These are phyloP conservation scores for Tylochromis polylepis DNA, from an alignment of 2,113 vertebrate genomes.

Conservation along the genomic window DNA sequence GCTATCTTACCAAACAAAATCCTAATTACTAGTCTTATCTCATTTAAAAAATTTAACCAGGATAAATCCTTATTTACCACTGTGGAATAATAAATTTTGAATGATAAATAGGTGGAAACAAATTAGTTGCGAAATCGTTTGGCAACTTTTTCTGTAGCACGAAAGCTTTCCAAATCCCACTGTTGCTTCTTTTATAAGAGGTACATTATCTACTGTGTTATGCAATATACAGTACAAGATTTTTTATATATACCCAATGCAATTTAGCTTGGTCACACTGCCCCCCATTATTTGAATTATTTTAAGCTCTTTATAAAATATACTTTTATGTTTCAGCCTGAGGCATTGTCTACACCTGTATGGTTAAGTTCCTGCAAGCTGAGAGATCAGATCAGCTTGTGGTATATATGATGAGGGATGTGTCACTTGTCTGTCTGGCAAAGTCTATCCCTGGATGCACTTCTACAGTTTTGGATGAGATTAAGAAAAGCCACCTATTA, in stretches of 20 bases:
- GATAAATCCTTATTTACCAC: slow-evolving; percentile 10
- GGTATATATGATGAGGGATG: neutral
- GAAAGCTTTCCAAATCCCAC: neutral
- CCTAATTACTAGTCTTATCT: slow-evolving; percentile 38
- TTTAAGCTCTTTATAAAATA: neutral
- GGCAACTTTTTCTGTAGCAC: neutral
- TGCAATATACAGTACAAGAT: neutral
- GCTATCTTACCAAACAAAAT: slow-evolving; percentile 20
- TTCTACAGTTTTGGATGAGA: neutral
- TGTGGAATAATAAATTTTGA: neutral
- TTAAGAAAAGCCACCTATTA: neutral
- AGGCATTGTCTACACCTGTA: neutral
- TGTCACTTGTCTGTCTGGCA: neutral
- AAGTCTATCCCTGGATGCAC: neutral
- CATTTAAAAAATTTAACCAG: slow-evolving; percentile 22
- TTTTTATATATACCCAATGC: neutral
- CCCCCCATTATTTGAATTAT: neutral
- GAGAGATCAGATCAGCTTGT: neutral
- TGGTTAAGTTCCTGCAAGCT: neutral
- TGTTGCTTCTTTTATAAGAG: neutral
- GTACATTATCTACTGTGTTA: neutral
- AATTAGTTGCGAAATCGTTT: neutral
- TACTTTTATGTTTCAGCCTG: neutral
- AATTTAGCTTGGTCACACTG: neutral
- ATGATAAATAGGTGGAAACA: neutral